A percentile compares a stretch with the other conserved stretches of the same genome.
These are phyloP conservation scores for Atractosteus spatula DNA, from an alignment of 2,113 vertebrate genomes.

Conservation along the genomic window DNA sequence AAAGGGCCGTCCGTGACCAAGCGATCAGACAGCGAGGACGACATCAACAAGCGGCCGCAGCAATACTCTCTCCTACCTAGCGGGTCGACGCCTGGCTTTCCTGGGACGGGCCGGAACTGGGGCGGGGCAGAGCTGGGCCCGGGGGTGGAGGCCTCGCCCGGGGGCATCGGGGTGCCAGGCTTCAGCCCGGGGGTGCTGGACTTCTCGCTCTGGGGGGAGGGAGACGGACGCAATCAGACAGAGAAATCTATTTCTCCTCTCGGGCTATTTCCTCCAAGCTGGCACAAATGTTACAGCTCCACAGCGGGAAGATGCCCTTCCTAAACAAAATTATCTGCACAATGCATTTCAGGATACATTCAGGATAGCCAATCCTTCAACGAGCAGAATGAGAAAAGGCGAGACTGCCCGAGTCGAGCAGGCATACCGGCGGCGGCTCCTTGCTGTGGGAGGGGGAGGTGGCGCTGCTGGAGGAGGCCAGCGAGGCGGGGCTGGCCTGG, in stretches of 20 bases:
- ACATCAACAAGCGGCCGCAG: too few relatives aligned
- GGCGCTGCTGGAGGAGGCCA: conserved; percentile 82
- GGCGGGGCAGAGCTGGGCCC: conserved; percentile 69
- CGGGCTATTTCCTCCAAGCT: too few relatives aligned
- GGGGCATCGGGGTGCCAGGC: conserved; percentile 81
- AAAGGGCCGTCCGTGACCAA: too few relatives aligned
- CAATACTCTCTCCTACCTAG: conserved; percentile 59
- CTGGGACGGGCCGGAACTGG: conserved; percentile 67
- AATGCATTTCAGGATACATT: too few relatives aligned
- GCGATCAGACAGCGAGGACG: too few relatives aligned
- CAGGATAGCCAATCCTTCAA: too few relatives aligned
- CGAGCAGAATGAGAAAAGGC: background rate
- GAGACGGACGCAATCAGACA: too few relatives aligned
- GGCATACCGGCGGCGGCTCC: conserved; percentile 64
- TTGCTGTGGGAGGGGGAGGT: conserved; percentile 77
- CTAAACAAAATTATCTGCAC: too few relatives aligned
- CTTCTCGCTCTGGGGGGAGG: conserved; percentile 75
- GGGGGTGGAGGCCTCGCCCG: conserved; percentile 59
- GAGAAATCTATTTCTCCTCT: too few relatives aligned
- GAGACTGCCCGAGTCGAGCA: background rate
- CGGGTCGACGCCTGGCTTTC: conserved; percentile 73
- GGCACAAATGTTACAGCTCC: too few relatives aligned
- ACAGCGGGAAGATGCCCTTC: background rate
- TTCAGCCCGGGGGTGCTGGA: conserved; percentile 84
- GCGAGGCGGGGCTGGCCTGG: conserved; percentile 80